Evolutionary conservation across 2,888 invertebrate species (phyloP).

Genomic region (Omphaloscelis lunosa): DNA sequence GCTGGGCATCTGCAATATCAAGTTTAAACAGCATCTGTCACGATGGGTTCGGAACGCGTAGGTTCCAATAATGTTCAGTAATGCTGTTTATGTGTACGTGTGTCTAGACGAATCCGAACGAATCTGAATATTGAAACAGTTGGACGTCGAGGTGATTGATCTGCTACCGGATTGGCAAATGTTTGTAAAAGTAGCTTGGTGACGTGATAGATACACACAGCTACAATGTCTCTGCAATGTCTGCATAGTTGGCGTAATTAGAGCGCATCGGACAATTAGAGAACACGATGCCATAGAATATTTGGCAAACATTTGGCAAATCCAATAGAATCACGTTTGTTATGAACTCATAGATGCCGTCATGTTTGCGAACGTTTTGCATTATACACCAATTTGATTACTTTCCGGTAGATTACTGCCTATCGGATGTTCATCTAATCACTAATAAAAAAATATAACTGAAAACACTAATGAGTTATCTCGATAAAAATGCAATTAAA

Average conservation of each 20-base stretch:
- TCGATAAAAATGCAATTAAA: constrained; percentile 58
- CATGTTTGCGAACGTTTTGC: constrained; percentile 73
- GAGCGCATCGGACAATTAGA: constrained; percentile 21
- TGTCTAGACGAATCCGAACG: constrained; percentile 50
- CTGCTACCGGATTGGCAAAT: constrained; percentile 41
- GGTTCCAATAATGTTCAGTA: constrained; percentile 24
- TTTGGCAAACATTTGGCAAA: constrained; percentile 52
- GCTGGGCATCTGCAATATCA: constrained; percentile 44
- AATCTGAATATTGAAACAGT: constrained; percentile 53
- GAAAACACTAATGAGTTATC: constrained; percentile 47
- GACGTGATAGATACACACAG: constrained; percentile 17
- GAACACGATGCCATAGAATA: constrained; percentile 46
- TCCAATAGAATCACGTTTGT: constrained; percentile 58
- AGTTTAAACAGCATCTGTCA: constrained; percentile 40
- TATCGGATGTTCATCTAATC: constrained; percentile 32
- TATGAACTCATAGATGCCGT: constrained; percentile 65
- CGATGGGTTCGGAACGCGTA: constrained; percentile 1
- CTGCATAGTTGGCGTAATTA: constrained; percentile 37
- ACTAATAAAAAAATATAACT: constrained; percentile 42
- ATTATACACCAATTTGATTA: constrained; percentile 67
- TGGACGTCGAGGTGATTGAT: constrained; percentile 52
- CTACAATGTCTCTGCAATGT: not conserved
- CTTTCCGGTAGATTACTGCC: constrained; percentile 32
- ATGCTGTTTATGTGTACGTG: constrained; percentile 36
- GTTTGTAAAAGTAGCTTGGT: constrained; percentile 41